A percentile compares a stretch with the other conserved stretches of the same genome.
These are phyloP conservation scores for Hylyphantes graminicola DNA, from an alignment of 1,140 invertebrate species.

Conservation along the genomic window DNA sequence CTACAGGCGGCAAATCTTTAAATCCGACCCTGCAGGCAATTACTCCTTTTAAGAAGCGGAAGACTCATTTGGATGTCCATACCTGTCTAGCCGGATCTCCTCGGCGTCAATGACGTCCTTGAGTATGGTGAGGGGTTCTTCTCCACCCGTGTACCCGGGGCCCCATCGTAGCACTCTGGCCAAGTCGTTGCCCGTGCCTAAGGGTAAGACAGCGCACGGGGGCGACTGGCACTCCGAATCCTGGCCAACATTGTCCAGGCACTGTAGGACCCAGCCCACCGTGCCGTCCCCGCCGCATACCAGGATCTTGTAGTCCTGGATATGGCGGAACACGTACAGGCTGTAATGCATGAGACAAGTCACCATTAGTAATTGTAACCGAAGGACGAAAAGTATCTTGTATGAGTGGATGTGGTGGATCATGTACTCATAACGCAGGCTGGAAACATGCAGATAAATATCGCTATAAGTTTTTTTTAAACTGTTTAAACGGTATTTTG, in stretches of 20 bases:
- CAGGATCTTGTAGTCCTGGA: conserved; percentile 97
- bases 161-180: conserved; percentile 97
- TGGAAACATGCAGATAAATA: no score
- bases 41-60: not conserved
- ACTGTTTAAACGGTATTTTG: no score
- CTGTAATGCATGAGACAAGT: conserved; percentile 70
- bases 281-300: conserved; percentile 99
- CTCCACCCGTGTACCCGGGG: conserved; percentile 95
- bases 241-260: conserved; percentile 97
- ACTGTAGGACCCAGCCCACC: conserved; percentile 99
- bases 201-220: conserved; percentile 96
- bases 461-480: no score
- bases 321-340: conserved; percentile 98
- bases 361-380: not conserved
- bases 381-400: no score
- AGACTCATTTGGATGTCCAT: not conserved
- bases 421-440: no score
- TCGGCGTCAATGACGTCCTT: conserved; percentile 99
- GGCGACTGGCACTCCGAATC: conserved; percentile 98
- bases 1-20: no score
- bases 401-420: no score
- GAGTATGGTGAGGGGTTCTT: conserved; percentile 94
- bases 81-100: conserved; percentile 94
- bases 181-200: conserved; percentile 97
- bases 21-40: not conserved